Conservation (phyloP, 2,113 vertebrate genomes). For the Peromyscus leucopus region DNA sequence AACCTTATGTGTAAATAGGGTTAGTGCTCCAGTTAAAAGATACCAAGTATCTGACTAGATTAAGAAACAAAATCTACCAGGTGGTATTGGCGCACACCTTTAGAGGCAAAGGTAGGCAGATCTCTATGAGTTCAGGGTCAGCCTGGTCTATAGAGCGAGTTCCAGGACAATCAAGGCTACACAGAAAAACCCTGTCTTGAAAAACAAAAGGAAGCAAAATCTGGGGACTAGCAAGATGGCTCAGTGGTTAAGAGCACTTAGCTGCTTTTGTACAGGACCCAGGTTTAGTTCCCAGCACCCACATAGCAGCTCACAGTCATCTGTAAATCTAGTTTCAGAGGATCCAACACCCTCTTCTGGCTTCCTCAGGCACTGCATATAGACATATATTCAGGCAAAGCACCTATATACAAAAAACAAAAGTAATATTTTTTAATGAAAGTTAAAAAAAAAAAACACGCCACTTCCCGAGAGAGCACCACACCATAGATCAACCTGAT, state of each 20-base stretch:
- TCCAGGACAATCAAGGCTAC: too few relatives aligned
- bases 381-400: background rate
- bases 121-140: too few relatives aligned
- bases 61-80: background rate
- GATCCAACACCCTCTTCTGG: background rate
- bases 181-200: too few relatives aligned
- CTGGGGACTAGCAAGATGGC: background rate
- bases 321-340: background rate
- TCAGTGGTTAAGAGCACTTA: background rate
- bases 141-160: too few relatives aligned
- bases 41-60: background rate
- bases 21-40: background rate
- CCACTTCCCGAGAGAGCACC: background rate
- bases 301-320: background rate
- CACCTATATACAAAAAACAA: background rate
- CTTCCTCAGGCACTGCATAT: background rate
- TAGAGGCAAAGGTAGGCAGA: too few relatives aligned
- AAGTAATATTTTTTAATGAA: background rate
- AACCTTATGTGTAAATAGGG: accelerated
- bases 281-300: background rate
- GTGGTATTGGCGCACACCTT: too few relatives aligned
- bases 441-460: background rate
- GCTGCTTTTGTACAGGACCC: background rate
- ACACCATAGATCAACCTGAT: background rate
- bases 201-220: background rate